Conservation (phyloP, 1,140 invertebrate species). For the Drosophila mauritiana region DNA sequence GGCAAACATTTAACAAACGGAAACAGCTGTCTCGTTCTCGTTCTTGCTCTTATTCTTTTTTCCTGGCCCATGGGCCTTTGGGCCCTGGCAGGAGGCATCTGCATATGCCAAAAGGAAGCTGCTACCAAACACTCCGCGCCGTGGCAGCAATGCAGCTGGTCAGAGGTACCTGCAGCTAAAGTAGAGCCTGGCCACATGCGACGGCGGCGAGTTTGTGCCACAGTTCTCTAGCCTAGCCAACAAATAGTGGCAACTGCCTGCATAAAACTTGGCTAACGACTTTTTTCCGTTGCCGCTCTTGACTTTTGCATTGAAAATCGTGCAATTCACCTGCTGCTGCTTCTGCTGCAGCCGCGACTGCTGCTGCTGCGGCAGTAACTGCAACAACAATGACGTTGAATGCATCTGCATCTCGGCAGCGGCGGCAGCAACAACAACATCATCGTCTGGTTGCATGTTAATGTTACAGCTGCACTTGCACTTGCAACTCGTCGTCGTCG, state of each 20-base stretch:
- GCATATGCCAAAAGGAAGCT: slow-evolving; percentile 76
- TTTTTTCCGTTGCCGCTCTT: slow-evolving; percentile 83
- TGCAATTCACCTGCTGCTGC: slow-evolving; percentile 80
- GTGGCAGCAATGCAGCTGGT: slow-evolving; percentile 55
- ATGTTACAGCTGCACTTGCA: slow-evolving; percentile 82
- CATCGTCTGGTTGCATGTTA: slow-evolving; percentile 73
- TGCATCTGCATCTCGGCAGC: slow-evolving; percentile 75
- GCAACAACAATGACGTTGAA: slow-evolving; percentile 68
- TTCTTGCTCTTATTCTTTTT: slow-evolving; percentile 10
- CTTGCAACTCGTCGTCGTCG: slow-evolving; percentile 69
- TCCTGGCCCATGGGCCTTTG: slow-evolving; percentile 27
- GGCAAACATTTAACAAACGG: slow-evolving; percentile 81
- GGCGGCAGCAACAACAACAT: slow-evolving; percentile 33
- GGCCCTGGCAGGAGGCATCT: slow-evolving; percentile 46
- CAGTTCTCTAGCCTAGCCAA: slow-evolving; percentile 56
- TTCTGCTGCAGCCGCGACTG: slow-evolving; percentile 26
- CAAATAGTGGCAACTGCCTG: slow-evolving; percentile 74
- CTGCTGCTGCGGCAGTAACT: slow-evolving; percentile 42
- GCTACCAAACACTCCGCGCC: slow-evolving; percentile 77
- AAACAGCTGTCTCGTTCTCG: slow-evolving; percentile 78
- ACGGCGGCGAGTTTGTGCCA: slow-evolving; percentile 19
- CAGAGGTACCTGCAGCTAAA: slow-evolving; percentile 36
- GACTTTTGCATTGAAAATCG: slow-evolving; percentile 84
- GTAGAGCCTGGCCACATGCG: slow-evolving; percentile 53
- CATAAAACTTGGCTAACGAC: slow-evolving; percentile 81